Conservation (phyloP, 2,113 vertebrate genomes). For the Myodes glareolus region DNA sequence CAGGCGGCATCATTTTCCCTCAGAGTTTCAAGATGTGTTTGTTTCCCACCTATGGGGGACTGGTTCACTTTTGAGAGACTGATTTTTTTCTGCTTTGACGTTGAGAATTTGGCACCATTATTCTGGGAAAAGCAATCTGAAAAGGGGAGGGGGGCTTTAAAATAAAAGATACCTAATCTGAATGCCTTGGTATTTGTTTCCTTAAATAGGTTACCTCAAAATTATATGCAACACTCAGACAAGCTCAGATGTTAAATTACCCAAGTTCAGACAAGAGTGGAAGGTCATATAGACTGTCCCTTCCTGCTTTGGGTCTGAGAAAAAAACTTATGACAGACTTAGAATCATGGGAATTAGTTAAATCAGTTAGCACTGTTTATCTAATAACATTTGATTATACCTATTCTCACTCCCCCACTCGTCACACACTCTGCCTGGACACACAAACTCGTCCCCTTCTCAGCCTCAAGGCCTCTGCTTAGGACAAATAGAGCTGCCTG, state of each 20-base stretch:
- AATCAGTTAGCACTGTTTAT: background rate
- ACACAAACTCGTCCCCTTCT: background rate
- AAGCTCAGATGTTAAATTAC: background rate
- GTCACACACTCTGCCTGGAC: no score
- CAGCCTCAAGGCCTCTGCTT: no score
- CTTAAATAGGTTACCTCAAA: background rate
- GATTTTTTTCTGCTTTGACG: constrained; percentile 49
- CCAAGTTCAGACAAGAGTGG: background rate
- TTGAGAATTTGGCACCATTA: background rate
- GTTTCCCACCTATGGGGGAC: background rate
- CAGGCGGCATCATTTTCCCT: background rate
- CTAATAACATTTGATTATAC: background rate
- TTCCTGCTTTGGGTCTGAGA: background rate
- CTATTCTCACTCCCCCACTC: background rate
- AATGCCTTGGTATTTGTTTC: background rate
- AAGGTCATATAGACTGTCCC: background rate
- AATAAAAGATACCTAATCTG: background rate
- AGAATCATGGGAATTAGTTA: background rate
- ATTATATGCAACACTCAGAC: background rate
- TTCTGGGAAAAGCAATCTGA: background rate
- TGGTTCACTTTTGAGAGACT: background rate
- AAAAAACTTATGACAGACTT: background rate
- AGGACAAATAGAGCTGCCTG: background rate
- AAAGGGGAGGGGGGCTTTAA: background rate
- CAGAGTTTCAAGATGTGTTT: background rate